Conservation (phyloP, 1,140 invertebrate genomes). For the Caerostris extrusa region DNA sequence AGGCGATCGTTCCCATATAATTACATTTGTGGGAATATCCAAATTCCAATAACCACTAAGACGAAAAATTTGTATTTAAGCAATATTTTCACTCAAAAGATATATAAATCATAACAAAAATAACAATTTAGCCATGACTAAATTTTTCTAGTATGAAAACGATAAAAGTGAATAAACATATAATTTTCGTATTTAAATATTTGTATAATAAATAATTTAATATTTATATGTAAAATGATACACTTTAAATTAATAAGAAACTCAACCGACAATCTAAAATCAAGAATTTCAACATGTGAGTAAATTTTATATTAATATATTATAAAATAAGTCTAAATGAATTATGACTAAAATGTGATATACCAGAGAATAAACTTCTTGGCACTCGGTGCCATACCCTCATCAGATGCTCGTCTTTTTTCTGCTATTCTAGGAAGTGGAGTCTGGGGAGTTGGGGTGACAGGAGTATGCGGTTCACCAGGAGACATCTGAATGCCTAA, state of each 20-base stretch:
- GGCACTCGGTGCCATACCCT: conserved; percentile 47
- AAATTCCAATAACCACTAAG: conserved; percentile 95
- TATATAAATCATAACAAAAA: too few relatives aligned
- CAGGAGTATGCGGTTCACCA: conserved; percentile 82
- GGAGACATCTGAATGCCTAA: conserved; percentile 88
- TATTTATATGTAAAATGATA: background rate
- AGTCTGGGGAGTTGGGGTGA: conserved; percentile 78
- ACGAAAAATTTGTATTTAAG: background rate
- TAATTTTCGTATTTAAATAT: background rate
- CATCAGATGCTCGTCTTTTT: conserved; percentile 83
- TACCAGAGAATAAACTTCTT: conserved; percentile 89
- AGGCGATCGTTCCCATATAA: conserved; percentile 93
- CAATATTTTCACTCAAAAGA: too few relatives aligned
- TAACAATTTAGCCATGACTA: background rate
- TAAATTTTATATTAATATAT: too few relatives aligned
- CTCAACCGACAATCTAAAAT: background rate
- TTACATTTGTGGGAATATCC: conserved; percentile 94
- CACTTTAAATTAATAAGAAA: background rate
- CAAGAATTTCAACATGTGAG: too few relatives aligned
- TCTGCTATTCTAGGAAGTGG: conserved; percentile 76
- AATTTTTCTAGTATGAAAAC: background rate
- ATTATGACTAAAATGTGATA: too few relatives aligned
- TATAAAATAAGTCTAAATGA: background rate
- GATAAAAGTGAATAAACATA: background rate
- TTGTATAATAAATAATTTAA: background rate